Conservation (phyloP, 2,888 invertebrate genomes). For the Pherbina coryleti region DNA sequence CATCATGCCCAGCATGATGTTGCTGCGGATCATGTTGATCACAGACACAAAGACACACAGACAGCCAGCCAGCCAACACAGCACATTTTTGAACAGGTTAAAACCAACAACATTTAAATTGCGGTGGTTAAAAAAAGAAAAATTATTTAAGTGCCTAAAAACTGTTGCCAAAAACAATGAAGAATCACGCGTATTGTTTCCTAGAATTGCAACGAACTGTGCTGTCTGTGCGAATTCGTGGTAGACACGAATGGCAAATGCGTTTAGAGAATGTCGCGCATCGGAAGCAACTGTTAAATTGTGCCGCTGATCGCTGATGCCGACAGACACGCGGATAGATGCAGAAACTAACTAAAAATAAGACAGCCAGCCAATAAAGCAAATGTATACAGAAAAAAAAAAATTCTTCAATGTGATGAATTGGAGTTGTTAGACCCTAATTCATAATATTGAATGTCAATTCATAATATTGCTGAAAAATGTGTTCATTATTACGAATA, state of each 20-base stretch:
- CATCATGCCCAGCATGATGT: not conserved
- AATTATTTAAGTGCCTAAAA: not conserved
- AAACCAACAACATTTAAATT: not conserved
- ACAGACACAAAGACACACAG: not conserved
- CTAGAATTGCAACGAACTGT: constrained; percentile 10
- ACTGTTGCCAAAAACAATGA: constrained; percentile 35
- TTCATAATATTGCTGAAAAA: too few species aligned
- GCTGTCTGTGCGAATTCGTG: not conserved
- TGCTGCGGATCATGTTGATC: not conserved
- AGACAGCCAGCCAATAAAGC: not conserved
- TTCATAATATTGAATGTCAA: too few species aligned
- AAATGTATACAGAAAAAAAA: too few species aligned
- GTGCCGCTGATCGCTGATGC: constrained; percentile 19
- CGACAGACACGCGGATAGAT: not conserved
- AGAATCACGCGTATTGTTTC: constrained; percentile 29
- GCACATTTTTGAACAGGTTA: not conserved
- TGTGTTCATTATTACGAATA: too few species aligned
- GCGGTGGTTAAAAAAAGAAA: not conserved
- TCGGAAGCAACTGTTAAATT: constrained; percentile 28
- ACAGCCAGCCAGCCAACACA: not conserved
- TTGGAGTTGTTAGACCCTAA: too few species aligned
- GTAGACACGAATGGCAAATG: constrained; percentile 6
- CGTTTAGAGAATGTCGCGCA: constrained; percentile 21
- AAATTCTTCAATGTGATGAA: too few species aligned
- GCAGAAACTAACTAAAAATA: not conserved